phyloP scores from a whole-genome alignment of 2,797 vertebrate species.

The Perodicticus potto region DNA sequence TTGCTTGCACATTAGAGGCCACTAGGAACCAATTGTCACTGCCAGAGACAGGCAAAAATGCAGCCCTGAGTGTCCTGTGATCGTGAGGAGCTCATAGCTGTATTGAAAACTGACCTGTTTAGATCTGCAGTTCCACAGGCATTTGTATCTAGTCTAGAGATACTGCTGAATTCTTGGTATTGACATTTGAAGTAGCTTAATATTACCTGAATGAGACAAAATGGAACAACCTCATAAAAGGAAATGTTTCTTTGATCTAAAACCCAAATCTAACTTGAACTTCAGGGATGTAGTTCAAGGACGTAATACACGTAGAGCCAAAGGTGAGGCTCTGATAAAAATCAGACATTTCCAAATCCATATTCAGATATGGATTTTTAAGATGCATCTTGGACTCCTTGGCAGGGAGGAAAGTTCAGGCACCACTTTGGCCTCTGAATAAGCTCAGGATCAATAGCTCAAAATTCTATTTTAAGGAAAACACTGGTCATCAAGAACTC shows the following conservation, averaged over 20 bases:
- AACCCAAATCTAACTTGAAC: conserved; percentile 34
- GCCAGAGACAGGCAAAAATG: conserved; percentile 34
- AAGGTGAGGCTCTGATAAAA: neutral
- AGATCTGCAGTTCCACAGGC: neutral
- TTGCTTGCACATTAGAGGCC: conserved; percentile 76
- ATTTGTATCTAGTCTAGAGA: neutral
- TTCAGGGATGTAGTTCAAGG: neutral
- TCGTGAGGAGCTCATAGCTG: neutral
- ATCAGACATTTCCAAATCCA: neutral
- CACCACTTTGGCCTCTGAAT: neutral
- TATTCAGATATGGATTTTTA: neutral
- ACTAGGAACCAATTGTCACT: conserved; percentile 60
- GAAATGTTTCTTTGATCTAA: conserved; percentile 3
- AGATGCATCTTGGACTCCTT: neutral
- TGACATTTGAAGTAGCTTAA: neutral
- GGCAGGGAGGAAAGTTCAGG: neutral
- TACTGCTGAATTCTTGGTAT: neutral
- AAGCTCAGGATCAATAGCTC: neutral
- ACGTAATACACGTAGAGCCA: neutral
- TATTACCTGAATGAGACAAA: neutral
- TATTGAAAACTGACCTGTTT: neutral
- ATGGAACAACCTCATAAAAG: conserved; percentile 11
- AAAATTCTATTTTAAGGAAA: neutral
- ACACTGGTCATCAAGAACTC: neutral
- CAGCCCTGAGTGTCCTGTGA: neutral